Evolutionary conservation across 2,797 vertebrate species (phyloP).

Genomic region (Cetoscarus ocellatus): DNA sequence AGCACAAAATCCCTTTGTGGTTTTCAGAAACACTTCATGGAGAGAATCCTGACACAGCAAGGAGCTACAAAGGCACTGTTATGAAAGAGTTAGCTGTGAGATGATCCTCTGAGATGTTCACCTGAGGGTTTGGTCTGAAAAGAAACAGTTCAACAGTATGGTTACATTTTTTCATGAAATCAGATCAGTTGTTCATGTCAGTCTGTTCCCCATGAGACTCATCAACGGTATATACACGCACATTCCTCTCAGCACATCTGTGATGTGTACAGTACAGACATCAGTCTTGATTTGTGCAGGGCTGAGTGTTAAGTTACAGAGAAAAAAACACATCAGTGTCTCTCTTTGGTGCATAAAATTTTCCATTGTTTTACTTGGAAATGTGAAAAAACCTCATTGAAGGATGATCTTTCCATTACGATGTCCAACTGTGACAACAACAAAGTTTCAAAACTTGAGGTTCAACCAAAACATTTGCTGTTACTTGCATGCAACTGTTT

Average conservation of each 20-base stretch:
- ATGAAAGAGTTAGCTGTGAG: conserved; percentile 31
- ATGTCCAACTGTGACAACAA: conserved; percentile 40
- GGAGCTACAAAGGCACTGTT: conserved; percentile 32
- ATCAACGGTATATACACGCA: neutral
- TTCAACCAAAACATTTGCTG: conserved; percentile 38
- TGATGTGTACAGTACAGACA: conserved; percentile 24
- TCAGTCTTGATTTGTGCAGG: neutral
- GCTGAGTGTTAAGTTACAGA: conserved; percentile 46
- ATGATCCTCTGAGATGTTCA: conserved; percentile 12
- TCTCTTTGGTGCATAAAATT: conserved; percentile 57
- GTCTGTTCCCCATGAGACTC: too few species aligned
- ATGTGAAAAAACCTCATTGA: conserved; percentile 34
- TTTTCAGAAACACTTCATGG: conserved; percentile 41
- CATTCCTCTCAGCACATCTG: conserved; percentile 1
- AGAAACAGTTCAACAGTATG: neutral
- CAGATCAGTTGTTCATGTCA: neutral
- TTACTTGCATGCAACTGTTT: neutral
- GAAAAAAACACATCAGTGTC: conserved; percentile 56
- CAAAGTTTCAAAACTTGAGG: conserved; percentile 22
- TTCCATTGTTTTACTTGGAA: conserved; percentile 63
- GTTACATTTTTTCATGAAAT: neutral
- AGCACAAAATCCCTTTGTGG: conserved; percentile 72
- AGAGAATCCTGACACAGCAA: conserved; percentile 28
- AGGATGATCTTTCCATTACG: conserved; percentile 35
- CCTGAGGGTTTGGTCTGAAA: neutral